phyloP scores from a whole-genome alignment of 2,113 vertebrate genomes.

The Ibidorhyncha struthersii region DNA sequence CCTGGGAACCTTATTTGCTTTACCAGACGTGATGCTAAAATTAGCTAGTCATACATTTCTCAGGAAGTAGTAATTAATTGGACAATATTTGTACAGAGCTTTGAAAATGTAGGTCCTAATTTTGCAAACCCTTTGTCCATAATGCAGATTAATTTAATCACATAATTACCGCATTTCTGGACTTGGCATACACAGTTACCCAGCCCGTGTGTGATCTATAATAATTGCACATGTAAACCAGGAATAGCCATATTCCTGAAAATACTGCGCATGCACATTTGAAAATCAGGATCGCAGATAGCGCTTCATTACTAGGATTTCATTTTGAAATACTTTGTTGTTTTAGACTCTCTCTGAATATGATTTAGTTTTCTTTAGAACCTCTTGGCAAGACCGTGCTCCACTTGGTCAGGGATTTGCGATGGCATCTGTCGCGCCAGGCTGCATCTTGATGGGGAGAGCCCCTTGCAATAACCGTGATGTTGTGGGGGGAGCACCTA shows the following conservation, averaged over 20 bases:
- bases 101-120: slow-evolving; percentile 53
- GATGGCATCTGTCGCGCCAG: rapidly evolving
- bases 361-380: neutral
- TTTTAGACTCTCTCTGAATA: neutral
- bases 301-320: neutral
- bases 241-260: neutral
- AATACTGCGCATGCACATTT: neutral
- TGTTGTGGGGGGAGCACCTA: neutral
- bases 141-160: slow-evolving; percentile 60
- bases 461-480: neutral
- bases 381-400: neutral
- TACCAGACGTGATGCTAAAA: slow-evolving; percentile 15
- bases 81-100: slow-evolving; percentile 65
- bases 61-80: slow-evolving; percentile 62
- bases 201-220: neutral
- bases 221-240: neutral
- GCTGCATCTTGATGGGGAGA: neutral
- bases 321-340: neutral
- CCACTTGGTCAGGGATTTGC: neutral
- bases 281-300: neutral
- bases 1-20: slow-evolving; percentile 47
- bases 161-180: slow-evolving; percentile 53
- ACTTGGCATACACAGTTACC: neutral
- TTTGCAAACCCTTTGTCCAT: slow-evolving; percentile 62
- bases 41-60: slow-evolving; percentile 20